A percentile compares a stretch with the other conserved stretches of the same genome.
phyloP scores from a whole-genome alignment of 1,140 invertebrate genomes.

The Halotydeus destructor region DNA sequence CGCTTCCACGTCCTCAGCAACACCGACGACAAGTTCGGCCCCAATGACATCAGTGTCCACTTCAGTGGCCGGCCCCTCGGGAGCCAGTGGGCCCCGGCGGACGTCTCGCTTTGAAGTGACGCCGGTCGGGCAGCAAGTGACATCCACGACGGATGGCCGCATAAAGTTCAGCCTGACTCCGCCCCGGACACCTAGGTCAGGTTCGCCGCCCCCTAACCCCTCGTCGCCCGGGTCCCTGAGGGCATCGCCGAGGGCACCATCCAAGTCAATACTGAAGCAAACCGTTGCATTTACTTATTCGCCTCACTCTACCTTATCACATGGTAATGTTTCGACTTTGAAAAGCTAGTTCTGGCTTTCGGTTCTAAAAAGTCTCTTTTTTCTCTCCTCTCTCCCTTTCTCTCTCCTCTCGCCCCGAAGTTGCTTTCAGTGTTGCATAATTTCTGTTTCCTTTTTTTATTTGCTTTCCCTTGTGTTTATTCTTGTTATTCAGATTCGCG shows the following conservation, averaged over 20 bases:
- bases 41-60: background rate
- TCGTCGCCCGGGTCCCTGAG: too few species aligned
- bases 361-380: too few species aligned
- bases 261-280: constrained; percentile 76
- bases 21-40: background rate
- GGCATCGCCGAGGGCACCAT: constrained; percentile 30
- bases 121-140: constrained; percentile 26
- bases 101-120: constrained; percentile 48
- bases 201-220: background rate
- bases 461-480: constrained; percentile 3
- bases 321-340: constrained; percentile 35
- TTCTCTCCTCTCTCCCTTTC: too few species aligned
- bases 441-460: constrained; percentile 10
- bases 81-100: constrained; percentile 3
- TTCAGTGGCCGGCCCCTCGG: background rate
- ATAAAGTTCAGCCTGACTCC: background rate
- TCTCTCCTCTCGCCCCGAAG: too few species aligned
- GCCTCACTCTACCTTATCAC: constrained; percentile 46
- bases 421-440: too few species aligned
- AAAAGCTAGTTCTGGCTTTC: too few species aligned
- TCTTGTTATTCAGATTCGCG: constrained; percentile 25
- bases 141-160: constrained; percentile 17
- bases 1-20: background rate
- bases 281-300: constrained; percentile 60
- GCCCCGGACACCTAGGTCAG: background rate